Evolutionary conservation across 1,140 invertebrate genomes (phyloP).

Genomic region (Musca domestica): DNA sequence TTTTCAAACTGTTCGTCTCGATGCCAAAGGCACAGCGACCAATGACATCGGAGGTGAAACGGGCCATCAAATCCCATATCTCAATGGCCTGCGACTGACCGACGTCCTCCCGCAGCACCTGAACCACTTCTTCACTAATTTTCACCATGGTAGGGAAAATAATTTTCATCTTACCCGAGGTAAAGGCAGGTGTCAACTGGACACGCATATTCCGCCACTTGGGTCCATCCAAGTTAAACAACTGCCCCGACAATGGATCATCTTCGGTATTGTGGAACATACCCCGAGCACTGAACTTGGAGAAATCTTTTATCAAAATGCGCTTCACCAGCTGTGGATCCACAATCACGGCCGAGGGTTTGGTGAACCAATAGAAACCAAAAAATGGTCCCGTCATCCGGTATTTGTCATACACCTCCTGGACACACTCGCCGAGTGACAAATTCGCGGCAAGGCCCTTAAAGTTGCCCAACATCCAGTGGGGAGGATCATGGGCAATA

Average conservation of each 20-base stretch:
- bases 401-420: constrained; percentile 38
- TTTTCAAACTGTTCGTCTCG: constrained; percentile 54
- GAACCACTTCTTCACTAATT: constrained; percentile 46
- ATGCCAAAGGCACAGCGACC: constrained; percentile 57
- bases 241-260: constrained; percentile 58
- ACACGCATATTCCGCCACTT: constrained; percentile 59
- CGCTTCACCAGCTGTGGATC: constrained; percentile 43
- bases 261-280: constrained; percentile 56
- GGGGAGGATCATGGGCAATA: constrained; percentile 19
- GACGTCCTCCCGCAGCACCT: constrained; percentile 26
- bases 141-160: constrained; percentile 55
- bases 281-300: constrained; percentile 50
- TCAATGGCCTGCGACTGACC: constrained; percentile 45
- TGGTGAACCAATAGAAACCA: constrained; percentile 38
- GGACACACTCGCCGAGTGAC: constrained; percentile 3
- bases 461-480: constrained; percentile 22
- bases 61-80: constrained; percentile 59
- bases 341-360: constrained; percentile 27
- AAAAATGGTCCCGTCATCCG: constrained; percentile 39
- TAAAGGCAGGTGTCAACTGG: constrained; percentile 60
- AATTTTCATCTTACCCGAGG: constrained; percentile 60
- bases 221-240: constrained; percentile 55
- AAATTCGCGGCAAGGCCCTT: not conserved
- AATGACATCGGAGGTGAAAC: constrained; percentile 63
- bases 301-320: constrained; percentile 49